These are phyloP conservation scores for Drosophila teissieri DNA, from an alignment of 1,140 invertebrate species.

Conservation along the genomic window DNA sequence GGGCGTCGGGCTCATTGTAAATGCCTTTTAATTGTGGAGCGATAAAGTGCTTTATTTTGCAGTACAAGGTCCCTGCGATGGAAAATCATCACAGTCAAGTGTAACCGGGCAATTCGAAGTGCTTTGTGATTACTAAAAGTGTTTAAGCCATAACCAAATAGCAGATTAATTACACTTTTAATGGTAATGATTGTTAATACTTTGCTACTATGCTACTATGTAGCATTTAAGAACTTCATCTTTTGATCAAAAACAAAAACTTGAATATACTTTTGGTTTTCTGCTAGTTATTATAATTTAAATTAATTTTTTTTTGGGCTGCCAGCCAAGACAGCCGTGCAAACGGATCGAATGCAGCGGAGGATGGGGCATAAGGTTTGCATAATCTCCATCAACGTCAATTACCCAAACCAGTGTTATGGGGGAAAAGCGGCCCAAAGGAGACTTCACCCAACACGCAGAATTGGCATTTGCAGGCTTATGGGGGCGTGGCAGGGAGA, in stretches of 20 bases:
- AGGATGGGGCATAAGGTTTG: constrained; percentile 31
- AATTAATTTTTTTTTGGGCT: constrained; percentile 7
- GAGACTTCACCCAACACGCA: constrained; percentile 35
- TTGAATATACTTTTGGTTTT: too few relatives aligned
- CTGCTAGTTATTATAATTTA: not conserved
- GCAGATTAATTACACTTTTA: not conserved
- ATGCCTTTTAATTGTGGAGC: constrained; percentile 62
- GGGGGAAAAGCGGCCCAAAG: not conserved
- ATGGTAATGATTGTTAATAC: not conserved
- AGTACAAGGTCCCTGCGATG: not conserved
- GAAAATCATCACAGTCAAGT: not conserved
- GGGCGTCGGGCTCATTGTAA: constrained; percentile 55
- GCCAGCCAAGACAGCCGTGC: constrained; percentile 19
- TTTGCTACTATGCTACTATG: too few relatives aligned
- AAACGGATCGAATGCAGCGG: not conserved
- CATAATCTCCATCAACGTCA: constrained; percentile 77
- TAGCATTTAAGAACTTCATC: too few relatives aligned
- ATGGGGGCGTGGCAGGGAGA: constrained; percentile 6
- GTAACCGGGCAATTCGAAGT: not conserved
- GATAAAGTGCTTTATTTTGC: constrained; percentile 36
- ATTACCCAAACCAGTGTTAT: constrained; percentile 71
- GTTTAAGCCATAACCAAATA: not conserved
- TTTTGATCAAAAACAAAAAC: too few relatives aligned
- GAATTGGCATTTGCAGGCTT: constrained; percentile 59
- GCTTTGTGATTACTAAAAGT: not conserved